Conservation (phyloP, 1,140 invertebrate genomes). For the Mizuhopecten yessoensis region DNA sequence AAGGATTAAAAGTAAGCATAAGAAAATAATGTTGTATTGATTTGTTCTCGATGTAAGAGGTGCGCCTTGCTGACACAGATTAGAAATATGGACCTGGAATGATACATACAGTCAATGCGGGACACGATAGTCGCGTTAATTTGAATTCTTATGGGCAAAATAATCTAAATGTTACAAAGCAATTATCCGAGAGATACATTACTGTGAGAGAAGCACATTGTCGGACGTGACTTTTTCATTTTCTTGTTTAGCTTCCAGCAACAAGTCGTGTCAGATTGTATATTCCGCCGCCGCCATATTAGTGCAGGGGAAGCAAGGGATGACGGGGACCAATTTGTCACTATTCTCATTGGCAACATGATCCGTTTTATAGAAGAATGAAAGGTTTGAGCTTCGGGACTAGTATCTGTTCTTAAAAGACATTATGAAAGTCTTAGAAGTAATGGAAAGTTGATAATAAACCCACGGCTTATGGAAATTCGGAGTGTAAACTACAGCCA, state of each 20-base stretch:
- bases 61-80: not conserved
- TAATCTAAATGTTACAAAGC: not conserved
- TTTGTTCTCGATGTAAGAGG: not conserved
- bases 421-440: not conserved
- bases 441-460: conserved; percentile 16
- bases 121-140: not conserved
- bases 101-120: not conserved
- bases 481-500: not conserved
- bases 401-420: not conserved
- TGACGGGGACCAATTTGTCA: not conserved
- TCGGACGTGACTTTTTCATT: not conserved
- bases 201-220: not conserved
- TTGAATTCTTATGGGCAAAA: not conserved
- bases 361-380: not conserved
- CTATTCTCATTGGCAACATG: not conserved
- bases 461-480: not conserved
- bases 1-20: not conserved
- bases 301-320: too few species aligned
- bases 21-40: not conserved
- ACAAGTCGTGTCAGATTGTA: not conserved
- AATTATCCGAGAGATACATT: not conserved
- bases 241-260: not conserved
- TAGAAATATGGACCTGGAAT: not conserved
- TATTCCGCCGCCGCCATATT: not conserved
- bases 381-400: not conserved